Conservation (phyloP, 2,797 vertebrate genomes). For the Epinephelus malabaricus region DNA sequence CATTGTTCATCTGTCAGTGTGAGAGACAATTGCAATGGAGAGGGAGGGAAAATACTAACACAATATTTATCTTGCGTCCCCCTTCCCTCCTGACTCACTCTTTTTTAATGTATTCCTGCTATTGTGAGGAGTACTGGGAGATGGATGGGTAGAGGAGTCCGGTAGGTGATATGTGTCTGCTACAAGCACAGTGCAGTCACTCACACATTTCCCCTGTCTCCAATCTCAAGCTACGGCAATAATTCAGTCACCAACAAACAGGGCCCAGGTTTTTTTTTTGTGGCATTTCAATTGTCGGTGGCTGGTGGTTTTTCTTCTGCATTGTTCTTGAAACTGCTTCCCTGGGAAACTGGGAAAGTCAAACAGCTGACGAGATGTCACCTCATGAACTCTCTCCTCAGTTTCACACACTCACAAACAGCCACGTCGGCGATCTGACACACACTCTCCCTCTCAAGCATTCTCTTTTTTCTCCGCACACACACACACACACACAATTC, state of each 20-base stretch:
- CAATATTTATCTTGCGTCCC: slow-evolving; percentile 85
- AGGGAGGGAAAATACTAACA: slow-evolving; percentile 74
- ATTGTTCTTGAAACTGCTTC: slow-evolving; percentile 80
- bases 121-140: slow-evolving; percentile 75
- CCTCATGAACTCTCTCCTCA: slow-evolving; percentile 78
- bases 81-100: slow-evolving; percentile 72
- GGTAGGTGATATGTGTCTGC: slow-evolving; percentile 76
- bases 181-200: slow-evolving; percentile 65
- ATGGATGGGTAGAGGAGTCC: slow-evolving; percentile 79
- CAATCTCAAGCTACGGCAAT: slow-evolving; percentile 68
- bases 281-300: slow-evolving; percentile 76
- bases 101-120: slow-evolving; percentile 83
- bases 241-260: slow-evolving; percentile 77
- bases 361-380: slow-evolving; percentile 84
- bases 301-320: slow-evolving; percentile 70
- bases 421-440: slow-evolving; percentile 64
- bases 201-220: slow-evolving; percentile 66
- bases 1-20: slow-evolving; percentile 86
- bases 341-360: slow-evolving; percentile 84
- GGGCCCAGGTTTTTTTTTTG: slow-evolving; percentile 36
- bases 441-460: slow-evolving; percentile 57
- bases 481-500: slow-evolving; percentile 34
- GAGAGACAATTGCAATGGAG: slow-evolving; percentile 78
- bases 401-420: slow-evolving; percentile 75
- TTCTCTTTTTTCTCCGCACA: slow-evolving; percentile 52